Conservation (phyloP, 2,113 vertebrate species). For the Gracilinanus agilis region DNA sequence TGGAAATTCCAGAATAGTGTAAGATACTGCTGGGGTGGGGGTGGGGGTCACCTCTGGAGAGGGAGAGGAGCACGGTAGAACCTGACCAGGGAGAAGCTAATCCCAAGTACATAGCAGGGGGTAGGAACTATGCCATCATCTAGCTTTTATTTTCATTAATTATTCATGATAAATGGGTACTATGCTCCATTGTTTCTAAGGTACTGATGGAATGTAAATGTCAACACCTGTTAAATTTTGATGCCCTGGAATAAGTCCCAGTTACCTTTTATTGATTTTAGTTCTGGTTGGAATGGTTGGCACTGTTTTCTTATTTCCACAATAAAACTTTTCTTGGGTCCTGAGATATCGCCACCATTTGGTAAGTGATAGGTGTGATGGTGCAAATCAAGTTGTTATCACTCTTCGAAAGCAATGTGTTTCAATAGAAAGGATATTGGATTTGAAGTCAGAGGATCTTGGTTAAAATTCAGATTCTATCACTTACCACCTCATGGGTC, state of each 20-base stretch:
- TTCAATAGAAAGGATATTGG: not conserved
- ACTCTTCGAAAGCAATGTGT: not conserved
- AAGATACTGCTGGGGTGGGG: not conserved
- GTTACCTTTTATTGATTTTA: not conserved
- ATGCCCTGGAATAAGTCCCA: not conserved
- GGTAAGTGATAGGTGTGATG: slow-evolving; percentile 7
- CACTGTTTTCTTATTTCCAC: slow-evolving; percentile 23
- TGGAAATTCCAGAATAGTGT: not conserved
- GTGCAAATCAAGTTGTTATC: slow-evolving; percentile 51
- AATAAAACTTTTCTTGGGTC: not conserved
- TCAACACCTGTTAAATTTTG: not conserved
- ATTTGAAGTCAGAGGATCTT: not conserved
- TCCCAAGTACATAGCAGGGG: not conserved
- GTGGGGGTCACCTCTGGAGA: not conserved
- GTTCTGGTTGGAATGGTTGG: not conserved
- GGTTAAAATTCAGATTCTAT: not conserved
- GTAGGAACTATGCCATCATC: not conserved
- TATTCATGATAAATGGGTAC: not conserved
- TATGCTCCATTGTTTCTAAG: not conserved
- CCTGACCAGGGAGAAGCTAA: not conserved
- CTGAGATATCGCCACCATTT: not conserved
- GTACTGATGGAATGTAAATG: not conserved
- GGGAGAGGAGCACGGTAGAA: not conserved
- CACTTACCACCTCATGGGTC: not conserved
- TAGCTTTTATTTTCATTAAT: not conserved